Evolutionary conservation across 2,113 vertebrate genomes (phyloP).

Genomic region (Rhagologus leucostigma): DNA sequence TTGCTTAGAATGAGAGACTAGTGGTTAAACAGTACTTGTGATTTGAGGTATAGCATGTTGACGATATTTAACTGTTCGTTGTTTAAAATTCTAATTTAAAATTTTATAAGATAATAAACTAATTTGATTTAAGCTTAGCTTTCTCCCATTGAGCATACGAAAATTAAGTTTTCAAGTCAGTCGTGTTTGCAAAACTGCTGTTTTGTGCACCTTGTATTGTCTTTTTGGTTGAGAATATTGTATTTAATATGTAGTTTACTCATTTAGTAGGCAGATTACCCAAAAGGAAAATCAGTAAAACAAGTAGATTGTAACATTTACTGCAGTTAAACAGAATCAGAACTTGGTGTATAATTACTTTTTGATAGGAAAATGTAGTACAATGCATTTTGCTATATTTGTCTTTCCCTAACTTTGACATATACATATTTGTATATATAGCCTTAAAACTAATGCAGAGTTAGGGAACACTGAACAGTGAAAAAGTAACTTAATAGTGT

Average conservation of each 20-base stretch:
- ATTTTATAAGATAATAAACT: slow-evolving; percentile 70
- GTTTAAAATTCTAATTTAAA: slow-evolving; percentile 74
- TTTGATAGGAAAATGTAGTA: slow-evolving; percentile 72
- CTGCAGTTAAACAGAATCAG: slow-evolving; percentile 63
- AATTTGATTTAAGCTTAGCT: slow-evolving; percentile 72
- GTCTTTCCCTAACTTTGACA: slow-evolving; percentile 73
- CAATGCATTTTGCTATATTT: slow-evolving; percentile 71
- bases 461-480: slow-evolving; percentile 71
- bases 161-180: slow-evolving; percentile 69
- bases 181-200: slow-evolving; percentile 73
- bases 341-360: slow-evolving; percentile 73
- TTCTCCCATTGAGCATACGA: slow-evolving; percentile 67
- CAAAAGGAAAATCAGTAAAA: slow-evolving; percentile 71
- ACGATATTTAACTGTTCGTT: slow-evolving; percentile 74
- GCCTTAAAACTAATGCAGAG: slow-evolving; percentile 76
- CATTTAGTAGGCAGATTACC: slow-evolving; percentile 71
- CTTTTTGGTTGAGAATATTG: slow-evolving; percentile 70
- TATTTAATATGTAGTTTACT: slow-evolving; percentile 70
- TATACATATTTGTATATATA: slow-evolving; percentile 80
- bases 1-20: slow-evolving; percentile 69
- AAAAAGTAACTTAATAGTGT: slow-evolving; percentile 74
- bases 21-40: slow-evolving; percentile 77
- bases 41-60: slow-evolving; percentile 78
- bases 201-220: slow-evolving; percentile 74
- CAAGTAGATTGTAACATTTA: slow-evolving; percentile 71